Conservation (phyloP, 2,888 invertebrate species). For the Trachelus troglodyta region DNA sequence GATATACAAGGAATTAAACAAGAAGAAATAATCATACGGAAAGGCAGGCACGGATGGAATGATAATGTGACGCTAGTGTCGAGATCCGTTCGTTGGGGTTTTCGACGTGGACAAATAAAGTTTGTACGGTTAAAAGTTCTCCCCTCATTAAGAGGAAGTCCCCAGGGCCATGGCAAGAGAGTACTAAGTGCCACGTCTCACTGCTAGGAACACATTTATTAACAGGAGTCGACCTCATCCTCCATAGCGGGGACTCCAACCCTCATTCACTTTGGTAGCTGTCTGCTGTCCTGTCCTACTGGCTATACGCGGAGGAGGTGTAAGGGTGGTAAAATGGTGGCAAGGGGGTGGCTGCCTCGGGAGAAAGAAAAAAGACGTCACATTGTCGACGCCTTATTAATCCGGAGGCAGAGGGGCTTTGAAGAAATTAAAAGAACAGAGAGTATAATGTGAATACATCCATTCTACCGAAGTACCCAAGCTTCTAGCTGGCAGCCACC, state of each 20-base stretch:
- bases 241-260: constrained; percentile 20
- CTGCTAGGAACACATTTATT: constrained; percentile 61
- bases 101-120: constrained; percentile 36
- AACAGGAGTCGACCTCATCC: constrained; percentile 44
- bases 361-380: constrained; percentile 59
- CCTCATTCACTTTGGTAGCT: constrained; percentile 57
- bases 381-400: constrained; percentile 66
- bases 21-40: background rate
- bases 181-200: constrained; percentile 36
- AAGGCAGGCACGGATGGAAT: background rate
- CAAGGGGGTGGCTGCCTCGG: constrained; percentile 20
- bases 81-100: background rate
- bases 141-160: constrained; percentile 59
- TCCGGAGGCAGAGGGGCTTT: constrained; percentile 57
- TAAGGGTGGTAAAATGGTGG: background rate
- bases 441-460: constrained; percentile 65
- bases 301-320: background rate
- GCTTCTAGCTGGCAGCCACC: constrained; percentile 26
- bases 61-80: background rate
- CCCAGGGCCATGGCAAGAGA: constrained; percentile 38
- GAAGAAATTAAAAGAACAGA: constrained; percentile 66
- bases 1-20: background rate
- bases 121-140: constrained; percentile 55
- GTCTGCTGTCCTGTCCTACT: constrained; percentile 49
- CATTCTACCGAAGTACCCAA: constrained; percentile 45